These are phyloP conservation scores for Ctenomys sociabilis DNA, from an alignment of 2,113 vertebrate species.

Conservation along the genomic window DNA sequence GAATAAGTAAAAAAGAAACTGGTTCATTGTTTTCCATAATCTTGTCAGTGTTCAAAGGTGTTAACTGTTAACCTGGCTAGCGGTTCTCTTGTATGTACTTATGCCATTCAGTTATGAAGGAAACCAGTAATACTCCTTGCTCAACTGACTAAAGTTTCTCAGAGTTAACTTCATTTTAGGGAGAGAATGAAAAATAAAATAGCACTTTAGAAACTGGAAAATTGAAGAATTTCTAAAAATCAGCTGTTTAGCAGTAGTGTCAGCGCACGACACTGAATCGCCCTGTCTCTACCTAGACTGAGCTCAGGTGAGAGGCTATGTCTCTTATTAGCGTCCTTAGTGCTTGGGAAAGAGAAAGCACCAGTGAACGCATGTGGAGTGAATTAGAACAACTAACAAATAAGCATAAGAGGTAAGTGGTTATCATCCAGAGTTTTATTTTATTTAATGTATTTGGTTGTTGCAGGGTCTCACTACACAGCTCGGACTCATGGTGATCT, in stretches of 20 bases:
- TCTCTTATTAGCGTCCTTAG: background rate
- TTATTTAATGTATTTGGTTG: no score
- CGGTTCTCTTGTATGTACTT: background rate
- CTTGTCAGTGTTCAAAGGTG: background rate
- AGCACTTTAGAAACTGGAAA: conserved; percentile 22
- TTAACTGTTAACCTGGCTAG: background rate
- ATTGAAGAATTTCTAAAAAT: conserved; percentile 5
- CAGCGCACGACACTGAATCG: background rate
- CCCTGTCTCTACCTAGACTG: background rate
- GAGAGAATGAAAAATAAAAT: background rate
- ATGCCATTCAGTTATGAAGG: background rate
- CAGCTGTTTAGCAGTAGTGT: background rate
- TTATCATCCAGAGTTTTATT: background rate
- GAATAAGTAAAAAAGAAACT: background rate
- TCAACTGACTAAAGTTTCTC: conserved; percentile 18
- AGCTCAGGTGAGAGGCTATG: background rate
- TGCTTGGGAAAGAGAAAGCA: background rate
- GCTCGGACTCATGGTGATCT: no score
- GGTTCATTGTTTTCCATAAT: background rate
- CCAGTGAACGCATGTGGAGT: background rate
- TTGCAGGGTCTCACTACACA: no score
- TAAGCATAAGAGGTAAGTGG: background rate
- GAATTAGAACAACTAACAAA: conserved; percentile 11
- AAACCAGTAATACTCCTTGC: background rate
- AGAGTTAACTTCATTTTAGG: background rate